Evolutionary conservation across 2,888 invertebrate genomes (phyloP), one percentile per base, ranked within the genome.

Genomic region (Coleophora flavipennella): DNA sequence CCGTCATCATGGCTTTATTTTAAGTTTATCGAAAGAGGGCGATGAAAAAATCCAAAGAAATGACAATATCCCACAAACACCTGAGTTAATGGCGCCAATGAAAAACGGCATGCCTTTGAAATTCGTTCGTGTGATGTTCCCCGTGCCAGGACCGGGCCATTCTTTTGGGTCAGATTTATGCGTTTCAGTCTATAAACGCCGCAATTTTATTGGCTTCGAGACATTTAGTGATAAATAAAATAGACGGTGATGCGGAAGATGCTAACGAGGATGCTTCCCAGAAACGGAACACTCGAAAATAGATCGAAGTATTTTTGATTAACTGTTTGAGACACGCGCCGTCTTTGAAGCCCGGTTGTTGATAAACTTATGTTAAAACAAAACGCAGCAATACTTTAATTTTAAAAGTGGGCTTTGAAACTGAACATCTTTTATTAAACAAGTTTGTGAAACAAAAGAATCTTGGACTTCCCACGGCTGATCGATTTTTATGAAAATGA

Each of bases 211-310:
- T 69, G 67, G 69, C 70, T 63, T 69, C 67, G 68, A 71, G 80
- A 80, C 77, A 66, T 78, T 83, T 71, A 78, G 69, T 76, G 77
- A 78, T 81, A 78, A 75, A 79, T 80, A 79, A 78, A 81, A 77
- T 77, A 72, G 73, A 69, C 59, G 65, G 64, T 64, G 70, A 79
- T 62, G 74, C 76, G 75, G 80, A 79, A 79, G 74, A 68, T 63
- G 51, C 62, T 66, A 66, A 69, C 64, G 62, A 66, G 49, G 61
- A 45, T 54, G 62, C 67, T 80, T 81, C 78, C 69, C 69, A 70
- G 77, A 77, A 81, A 50, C 20, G 20, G 20, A 20, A 20, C 20
- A 20, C 3, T 20, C 20, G 3, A 20, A 20, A 20, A 20, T 20
- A 20, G 20, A 20, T 20, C 20, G 20, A 20, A 20, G 20, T 20